phyloP scores from a whole-genome alignment of 2,113 vertebrate species.

The Dasyornis broadbenti region DNA sequence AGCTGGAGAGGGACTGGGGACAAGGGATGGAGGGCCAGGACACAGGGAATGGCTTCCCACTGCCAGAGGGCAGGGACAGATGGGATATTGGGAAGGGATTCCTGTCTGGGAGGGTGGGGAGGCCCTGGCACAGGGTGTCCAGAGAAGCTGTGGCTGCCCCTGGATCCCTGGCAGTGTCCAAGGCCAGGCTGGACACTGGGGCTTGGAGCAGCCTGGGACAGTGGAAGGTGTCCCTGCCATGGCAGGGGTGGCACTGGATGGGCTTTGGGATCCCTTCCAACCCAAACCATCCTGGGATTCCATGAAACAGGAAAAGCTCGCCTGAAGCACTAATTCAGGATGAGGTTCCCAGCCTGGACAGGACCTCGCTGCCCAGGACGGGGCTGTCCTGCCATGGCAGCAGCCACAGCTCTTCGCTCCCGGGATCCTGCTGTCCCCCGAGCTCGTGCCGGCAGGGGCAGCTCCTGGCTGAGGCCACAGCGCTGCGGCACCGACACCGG shows the following conservation, averaged over 20 bases:
- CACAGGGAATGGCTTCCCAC: background rate
- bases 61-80: background rate
- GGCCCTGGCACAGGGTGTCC: background rate
- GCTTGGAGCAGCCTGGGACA: background rate
- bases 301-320: background rate
- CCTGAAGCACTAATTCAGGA: background rate
- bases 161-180: background rate
- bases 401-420: accelerated
- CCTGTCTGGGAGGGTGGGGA: accelerated
- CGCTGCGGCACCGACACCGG: background rate
- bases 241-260: background rate
- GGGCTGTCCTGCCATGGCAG: background rate
- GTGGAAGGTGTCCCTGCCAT: background rate
- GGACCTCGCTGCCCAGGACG: background rate
- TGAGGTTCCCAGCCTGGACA: background rate
- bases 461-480: background rate
- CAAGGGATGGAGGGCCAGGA: background rate
- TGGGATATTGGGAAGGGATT: background rate
- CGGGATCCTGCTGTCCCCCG: accelerated
- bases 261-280: background rate
- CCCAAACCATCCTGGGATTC: background rate
- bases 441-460: background rate
- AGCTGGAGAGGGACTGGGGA: background rate
- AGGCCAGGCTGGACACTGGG: background rate
- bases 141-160: background rate